Evolutionary conservation across 2,888 invertebrate species (phyloP).

Genomic region (Itoplectis maculator): DNA sequence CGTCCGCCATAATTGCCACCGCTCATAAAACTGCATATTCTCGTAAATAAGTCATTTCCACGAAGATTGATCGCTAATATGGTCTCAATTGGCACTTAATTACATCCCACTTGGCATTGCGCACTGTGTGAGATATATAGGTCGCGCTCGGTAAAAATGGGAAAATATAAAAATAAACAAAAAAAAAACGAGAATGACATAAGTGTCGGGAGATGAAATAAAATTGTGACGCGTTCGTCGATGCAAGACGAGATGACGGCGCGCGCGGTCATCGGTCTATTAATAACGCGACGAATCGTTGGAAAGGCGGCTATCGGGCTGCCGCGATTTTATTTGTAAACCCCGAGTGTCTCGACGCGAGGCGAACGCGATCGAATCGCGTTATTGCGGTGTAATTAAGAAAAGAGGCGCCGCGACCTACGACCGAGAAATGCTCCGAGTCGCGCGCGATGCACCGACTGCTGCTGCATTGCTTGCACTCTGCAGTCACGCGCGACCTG

Average conservation of each 20-base stretch:
- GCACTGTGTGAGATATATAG: constrained; percentile 14
- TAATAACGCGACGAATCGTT: constrained; percentile 29
- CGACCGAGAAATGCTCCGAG: constrained; percentile 46
- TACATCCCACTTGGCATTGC: constrained; percentile 23
- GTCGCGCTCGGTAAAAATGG: neutral
- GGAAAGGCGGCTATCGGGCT: neutral
- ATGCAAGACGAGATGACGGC: neutral
- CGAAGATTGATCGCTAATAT: constrained; percentile 9
- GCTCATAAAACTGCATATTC: neutral
- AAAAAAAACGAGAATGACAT: constrained; percentile 21
- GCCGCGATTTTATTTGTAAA: constrained; percentile 25
- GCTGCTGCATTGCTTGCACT: neutral
- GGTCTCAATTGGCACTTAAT: constrained; percentile 9
- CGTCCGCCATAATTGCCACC: neutral
- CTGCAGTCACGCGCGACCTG: constrained; percentile 60
- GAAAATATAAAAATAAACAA: neutral
- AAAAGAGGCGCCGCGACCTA: constrained; percentile 64
- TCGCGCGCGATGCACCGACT: constrained; percentile 38
- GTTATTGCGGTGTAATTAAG: constrained; percentile 65
- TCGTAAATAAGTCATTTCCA: constrained; percentile 30
- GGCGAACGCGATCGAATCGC: constrained; percentile 34
- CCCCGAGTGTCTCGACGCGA: neutral
- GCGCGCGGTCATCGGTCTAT: constrained; percentile 23
- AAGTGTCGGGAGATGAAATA: neutral
- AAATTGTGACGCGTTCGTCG: constrained; percentile 12